Conservation (phyloP, 2,888 invertebrate species). For the Polydrusus pterygomalis region DNA sequence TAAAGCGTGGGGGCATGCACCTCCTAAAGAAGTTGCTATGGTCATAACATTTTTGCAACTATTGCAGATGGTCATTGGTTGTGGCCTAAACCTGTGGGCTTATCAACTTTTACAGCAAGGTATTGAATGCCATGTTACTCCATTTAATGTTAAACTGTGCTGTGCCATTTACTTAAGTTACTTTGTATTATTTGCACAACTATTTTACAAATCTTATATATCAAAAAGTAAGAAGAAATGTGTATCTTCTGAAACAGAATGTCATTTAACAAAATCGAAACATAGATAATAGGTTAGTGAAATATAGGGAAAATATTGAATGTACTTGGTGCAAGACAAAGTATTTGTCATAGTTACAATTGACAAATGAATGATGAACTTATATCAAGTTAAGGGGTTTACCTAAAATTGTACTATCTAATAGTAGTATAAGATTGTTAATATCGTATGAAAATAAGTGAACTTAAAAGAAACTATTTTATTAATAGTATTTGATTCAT, state of each 20-base stretch:
- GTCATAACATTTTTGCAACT: conserved; percentile 93
- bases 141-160: conserved; percentile 90
- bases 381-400: too few relatives aligned
- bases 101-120: conserved; percentile 71
- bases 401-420: too few relatives aligned
- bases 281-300: conserved; percentile 64
- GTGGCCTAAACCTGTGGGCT: conserved; percentile 91
- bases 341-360: too few relatives aligned
- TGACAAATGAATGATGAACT: too few relatives aligned
- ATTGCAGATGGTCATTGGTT: conserved; percentile 96
- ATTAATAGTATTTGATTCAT: too few relatives aligned
- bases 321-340: too few relatives aligned
- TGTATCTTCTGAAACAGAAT: conserved; percentile 66
- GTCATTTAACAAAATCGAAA: conserved; percentile 70
- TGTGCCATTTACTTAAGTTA: conserved; percentile 96
- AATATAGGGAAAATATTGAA: too few relatives aligned
- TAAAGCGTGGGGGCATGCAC: conserved; percentile 88
- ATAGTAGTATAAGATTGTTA: too few relatives aligned
- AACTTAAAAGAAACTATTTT: too few relatives aligned
- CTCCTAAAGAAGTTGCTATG: conserved; percentile 91
- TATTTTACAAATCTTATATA: conserved; percentile 94
- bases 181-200: conserved; percentile 92
- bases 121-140: conserved; percentile 87
- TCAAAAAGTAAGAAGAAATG: conserved; percentile 70
- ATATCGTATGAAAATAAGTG: too few relatives aligned